A percentile compares a stretch with the other conserved stretches of the same genome.
phyloP scores from a whole-genome alignment of 1,140 invertebrate species.

The Achroia grisella region DNA sequence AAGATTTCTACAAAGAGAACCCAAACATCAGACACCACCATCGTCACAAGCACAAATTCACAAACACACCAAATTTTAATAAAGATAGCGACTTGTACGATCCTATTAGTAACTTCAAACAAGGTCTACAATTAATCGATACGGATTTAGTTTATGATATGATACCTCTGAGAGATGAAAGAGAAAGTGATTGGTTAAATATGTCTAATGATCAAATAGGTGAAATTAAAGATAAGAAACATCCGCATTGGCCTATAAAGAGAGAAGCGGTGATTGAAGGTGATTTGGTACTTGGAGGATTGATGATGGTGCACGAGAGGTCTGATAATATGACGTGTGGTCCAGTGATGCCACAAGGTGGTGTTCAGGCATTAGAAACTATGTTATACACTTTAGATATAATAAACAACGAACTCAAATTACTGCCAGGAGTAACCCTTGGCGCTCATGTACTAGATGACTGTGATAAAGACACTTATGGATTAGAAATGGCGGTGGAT shows the following conservation, averaged over 20 bases:
- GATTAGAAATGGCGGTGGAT: conserved; percentile 95
- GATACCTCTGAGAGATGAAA: conserved; percentile 9
- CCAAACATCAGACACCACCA: conserved; percentile 44
- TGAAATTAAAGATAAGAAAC: conserved; percentile 55
- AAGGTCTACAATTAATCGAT: conserved; percentile 10
- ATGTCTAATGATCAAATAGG: conserved; percentile 49
- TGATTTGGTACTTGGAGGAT: conserved; percentile 87
- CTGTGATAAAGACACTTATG: conserved; percentile 97
- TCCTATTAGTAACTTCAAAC: conserved; percentile 14
- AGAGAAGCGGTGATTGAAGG: conserved; percentile 90
- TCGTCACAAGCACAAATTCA: conserved; percentile 48
- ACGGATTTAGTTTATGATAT: conserved; percentile 13
- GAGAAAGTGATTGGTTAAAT: conserved; percentile 36
- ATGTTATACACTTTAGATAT: conserved; percentile 94
- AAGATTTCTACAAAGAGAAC: conserved; percentile 22
- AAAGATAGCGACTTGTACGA: conserved; percentile 15
- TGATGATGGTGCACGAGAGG: conserved; percentile 93
- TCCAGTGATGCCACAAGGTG: conserved; percentile 95
- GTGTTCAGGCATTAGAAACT: conserved; percentile 91
- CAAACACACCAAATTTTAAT: conserved; percentile 13
- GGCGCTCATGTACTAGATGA: conserved; percentile 95
- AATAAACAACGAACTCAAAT: conserved; percentile 79
- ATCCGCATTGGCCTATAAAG: conserved; percentile 86
- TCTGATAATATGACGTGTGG: conserved; percentile 89
- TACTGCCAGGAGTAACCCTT: conserved; percentile 84